Conservation (phyloP, 2,113 vertebrate genomes). For the Podiceps cristatus region DNA sequence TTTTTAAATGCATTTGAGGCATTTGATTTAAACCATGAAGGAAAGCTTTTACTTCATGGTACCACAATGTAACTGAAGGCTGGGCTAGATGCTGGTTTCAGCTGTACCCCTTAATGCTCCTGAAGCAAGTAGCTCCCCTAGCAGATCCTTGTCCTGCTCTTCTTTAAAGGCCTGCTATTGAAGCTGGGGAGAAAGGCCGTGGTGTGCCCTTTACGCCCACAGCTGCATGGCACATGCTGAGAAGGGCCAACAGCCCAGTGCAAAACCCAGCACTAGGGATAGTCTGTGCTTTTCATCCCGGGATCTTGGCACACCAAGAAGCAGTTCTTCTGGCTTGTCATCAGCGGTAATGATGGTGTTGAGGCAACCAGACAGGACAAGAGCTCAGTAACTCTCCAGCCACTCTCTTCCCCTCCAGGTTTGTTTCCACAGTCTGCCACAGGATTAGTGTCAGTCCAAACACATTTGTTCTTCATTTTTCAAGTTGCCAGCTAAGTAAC, state of each 20-base stretch:
- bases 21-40: background rate
- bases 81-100: background rate
- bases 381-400: background rate
- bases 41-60: background rate
- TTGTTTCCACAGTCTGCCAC: background rate
- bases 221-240: background rate
- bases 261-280: background rate
- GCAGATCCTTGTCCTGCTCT: accelerated
- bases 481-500: background rate
- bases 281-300: background rate
- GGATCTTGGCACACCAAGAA: background rate
- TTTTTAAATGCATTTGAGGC: background rate
- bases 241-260: background rate
- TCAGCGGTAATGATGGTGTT: background rate
- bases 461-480: background rate
- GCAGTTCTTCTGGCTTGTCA: background rate
- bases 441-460: background rate
- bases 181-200: background rate
- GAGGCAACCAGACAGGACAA: background rate
- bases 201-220: background rate
- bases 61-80: background rate
- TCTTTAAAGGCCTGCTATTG: background rate
- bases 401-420: background rate
- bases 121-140: background rate
- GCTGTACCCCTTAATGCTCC: background rate